Percentiles rank a stretch among this genome's conserved stretches.
Evolutionary conservation across 1,140 invertebrate genomes (phyloP).

Genomic region (Littorina saxatilis): DNA sequence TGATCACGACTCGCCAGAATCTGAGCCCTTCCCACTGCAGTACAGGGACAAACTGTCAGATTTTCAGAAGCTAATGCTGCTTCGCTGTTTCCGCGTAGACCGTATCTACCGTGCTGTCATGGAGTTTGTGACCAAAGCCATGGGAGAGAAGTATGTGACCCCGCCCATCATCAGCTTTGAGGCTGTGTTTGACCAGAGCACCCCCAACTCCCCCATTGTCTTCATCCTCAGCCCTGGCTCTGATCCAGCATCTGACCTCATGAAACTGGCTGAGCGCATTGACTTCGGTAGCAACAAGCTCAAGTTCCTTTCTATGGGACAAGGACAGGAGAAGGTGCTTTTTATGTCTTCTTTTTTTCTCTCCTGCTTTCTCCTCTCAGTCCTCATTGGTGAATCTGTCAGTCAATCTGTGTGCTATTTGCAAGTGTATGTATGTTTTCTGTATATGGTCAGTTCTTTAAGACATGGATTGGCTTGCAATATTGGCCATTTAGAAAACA

Average conservation of each 20-base stretch:
- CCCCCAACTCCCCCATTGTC: slow-evolving; percentile 86
- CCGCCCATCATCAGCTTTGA: slow-evolving; percentile 89
- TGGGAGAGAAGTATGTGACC: slow-evolving; percentile 91
- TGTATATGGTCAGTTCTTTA: no score
- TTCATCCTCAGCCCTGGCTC: slow-evolving; percentile 92
- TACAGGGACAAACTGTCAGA: slow-evolving; percentile 81
- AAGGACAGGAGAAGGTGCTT: slow-evolving; percentile 88
- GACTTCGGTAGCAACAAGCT: slow-evolving; percentile 85
- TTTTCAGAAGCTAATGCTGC: slow-evolving; percentile 87
- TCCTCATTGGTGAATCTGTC: no score
- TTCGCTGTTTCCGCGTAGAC: slow-evolving; percentile 91
- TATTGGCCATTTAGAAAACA: no score
- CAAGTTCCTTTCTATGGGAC: slow-evolving; percentile 89
- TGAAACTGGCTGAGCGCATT: slow-evolving; percentile 87
- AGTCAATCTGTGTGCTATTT: no score
- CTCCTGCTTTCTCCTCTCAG: no score
- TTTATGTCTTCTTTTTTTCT: no score
- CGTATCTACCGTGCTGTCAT: slow-evolving; percentile 88
- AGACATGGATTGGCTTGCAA: no score
- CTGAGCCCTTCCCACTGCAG: slow-evolving; percentile 80
- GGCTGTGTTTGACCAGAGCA: slow-evolving; percentile 88
- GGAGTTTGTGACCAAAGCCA: slow-evolving; percentile 86
- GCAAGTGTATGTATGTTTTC: no score
- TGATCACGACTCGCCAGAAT: slow-evolving; percentile 87
- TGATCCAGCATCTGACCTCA: slow-evolving; percentile 91